These are phyloP conservation scores for Stratiolaelaps scimitus DNA, from an alignment of 1,140 invertebrate genomes.

Conservation along the genomic window DNA sequence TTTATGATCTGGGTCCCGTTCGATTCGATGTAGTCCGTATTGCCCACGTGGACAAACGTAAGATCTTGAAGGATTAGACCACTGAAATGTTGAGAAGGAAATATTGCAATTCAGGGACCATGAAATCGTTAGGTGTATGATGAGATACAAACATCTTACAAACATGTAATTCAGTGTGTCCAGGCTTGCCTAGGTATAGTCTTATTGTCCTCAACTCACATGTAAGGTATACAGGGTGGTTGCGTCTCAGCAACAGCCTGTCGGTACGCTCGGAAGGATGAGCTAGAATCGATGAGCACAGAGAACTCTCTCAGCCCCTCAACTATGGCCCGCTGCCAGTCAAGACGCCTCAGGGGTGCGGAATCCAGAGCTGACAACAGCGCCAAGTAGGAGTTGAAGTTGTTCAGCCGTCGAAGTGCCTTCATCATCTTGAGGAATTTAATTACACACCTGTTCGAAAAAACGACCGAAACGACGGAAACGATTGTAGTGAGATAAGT, in stretches of 20 bases:
- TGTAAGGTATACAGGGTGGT: constrained; percentile 95
- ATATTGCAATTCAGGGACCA: too few relatives aligned
- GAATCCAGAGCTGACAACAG: constrained; percentile 90
- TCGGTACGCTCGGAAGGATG: constrained; percentile 86
- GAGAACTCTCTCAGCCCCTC: constrained; percentile 76
- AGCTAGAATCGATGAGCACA: constrained; percentile 85
- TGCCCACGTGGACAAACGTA: constrained; percentile 96
- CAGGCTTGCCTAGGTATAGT: too few relatives aligned
- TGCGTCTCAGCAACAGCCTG: constrained; percentile 81
- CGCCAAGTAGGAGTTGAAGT: constrained; percentile 96
- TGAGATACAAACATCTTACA: too few relatives aligned
- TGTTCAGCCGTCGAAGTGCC: constrained; percentile 85
- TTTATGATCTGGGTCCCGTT: constrained; percentile 68
- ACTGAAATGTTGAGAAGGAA: constrained; percentile 51
- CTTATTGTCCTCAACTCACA: constrained; percentile 53
- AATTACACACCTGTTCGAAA: constrained; percentile 73
- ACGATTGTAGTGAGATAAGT: constrained; percentile 24
- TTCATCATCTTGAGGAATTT: constrained; percentile 99
- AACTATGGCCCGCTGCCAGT: constrained; percentile 80
- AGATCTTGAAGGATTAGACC: constrained; percentile 95
- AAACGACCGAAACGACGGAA: constrained; percentile 51
- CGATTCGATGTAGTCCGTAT: constrained; percentile 62
- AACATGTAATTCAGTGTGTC: too few relatives aligned
- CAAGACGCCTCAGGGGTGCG: constrained; percentile 78
- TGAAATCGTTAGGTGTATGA: too few relatives aligned